Evolutionary conservation across 2,113 vertebrate genomes (phyloP).

Genomic region (Vulpes lagopus): DNA sequence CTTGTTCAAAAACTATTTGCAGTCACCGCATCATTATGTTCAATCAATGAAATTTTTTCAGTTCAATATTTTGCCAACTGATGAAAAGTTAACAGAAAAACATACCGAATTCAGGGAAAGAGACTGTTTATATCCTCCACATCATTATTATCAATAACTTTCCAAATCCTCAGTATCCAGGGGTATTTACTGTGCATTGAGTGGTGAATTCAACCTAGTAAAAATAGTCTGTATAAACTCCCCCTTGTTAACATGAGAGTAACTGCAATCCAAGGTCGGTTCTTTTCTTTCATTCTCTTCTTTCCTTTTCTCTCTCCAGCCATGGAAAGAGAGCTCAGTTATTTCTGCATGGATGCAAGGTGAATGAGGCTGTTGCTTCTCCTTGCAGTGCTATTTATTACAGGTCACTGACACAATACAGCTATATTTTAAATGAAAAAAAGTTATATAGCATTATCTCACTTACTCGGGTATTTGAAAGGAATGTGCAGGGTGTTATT

Average conservation of each 20-base stretch:
- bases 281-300: slow-evolving; percentile 78
- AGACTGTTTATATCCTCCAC: background rate
- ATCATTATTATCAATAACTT: background rate
- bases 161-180: background rate
- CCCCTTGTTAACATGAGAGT: slow-evolving; percentile 37
- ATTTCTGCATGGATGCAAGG: slow-evolving; percentile 94
- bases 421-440: slow-evolving; percentile 85
- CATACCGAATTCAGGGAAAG: background rate
- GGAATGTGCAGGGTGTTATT: slow-evolving; percentile 74
- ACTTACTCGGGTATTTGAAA: slow-evolving; percentile 60
- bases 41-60: background rate
- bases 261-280: slow-evolving; percentile 89
- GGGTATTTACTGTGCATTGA: background rate
- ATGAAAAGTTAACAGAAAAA: background rate
- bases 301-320: slow-evolving; percentile 84
- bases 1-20: background rate
- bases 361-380: slow-evolving; percentile 91
- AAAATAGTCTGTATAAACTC: slow-evolving; percentile 60
- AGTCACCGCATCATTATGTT: background rate
- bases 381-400: slow-evolving; percentile 92
- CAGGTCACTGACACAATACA: slow-evolving; percentile 91
- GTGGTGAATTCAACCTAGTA: background rate
- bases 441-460: slow-evolving; percentile 80
- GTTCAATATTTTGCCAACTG: background rate
- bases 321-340: slow-evolving; percentile 87